These are phyloP conservation scores for Callinectes sapidus DNA, from an alignment of 2,888 invertebrate genomes.

Conservation along the genomic window DNA sequence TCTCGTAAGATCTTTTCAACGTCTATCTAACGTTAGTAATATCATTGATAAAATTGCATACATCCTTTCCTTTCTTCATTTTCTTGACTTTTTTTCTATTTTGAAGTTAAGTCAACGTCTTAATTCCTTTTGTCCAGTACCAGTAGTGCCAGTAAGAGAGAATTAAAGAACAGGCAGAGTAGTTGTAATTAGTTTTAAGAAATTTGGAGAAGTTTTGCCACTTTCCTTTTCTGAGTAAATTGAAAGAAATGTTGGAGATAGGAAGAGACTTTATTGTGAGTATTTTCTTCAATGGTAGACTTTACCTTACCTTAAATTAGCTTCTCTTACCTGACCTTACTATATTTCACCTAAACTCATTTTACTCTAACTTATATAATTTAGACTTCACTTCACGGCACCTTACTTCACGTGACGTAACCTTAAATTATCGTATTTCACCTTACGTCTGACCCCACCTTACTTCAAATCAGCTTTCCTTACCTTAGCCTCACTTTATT, in stretches of 20 bases:
- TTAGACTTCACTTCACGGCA: too few relatives aligned
- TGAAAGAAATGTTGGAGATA: background rate
- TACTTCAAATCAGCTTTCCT: too few relatives aligned
- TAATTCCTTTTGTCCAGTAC: background rate
- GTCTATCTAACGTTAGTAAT: background rate
- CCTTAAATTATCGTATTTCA: too few relatives aligned
- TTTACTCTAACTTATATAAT: too few relatives aligned
- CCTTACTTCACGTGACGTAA: too few relatives aligned
- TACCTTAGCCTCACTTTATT: too few relatives aligned
- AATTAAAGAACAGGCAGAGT: conserved; percentile 1
- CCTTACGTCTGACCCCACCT: too few relatives aligned
- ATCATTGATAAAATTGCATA: background rate
- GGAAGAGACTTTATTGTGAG: background rate
- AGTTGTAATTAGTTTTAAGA: background rate
- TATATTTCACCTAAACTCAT: too few relatives aligned
- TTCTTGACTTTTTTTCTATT: background rate
- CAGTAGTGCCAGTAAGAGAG: background rate
- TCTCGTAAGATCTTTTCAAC: background rate
- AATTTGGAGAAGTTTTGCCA: background rate
- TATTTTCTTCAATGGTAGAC: background rate
- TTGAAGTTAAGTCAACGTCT: background rate
- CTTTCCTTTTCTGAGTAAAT: background rate
- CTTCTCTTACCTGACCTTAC: too few relatives aligned
- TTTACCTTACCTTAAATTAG: too few relatives aligned
- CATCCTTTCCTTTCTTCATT: background rate